phyloP scores from a whole-genome alignment of 2,888 invertebrate species.

The Eustalomyia histrio region DNA sequence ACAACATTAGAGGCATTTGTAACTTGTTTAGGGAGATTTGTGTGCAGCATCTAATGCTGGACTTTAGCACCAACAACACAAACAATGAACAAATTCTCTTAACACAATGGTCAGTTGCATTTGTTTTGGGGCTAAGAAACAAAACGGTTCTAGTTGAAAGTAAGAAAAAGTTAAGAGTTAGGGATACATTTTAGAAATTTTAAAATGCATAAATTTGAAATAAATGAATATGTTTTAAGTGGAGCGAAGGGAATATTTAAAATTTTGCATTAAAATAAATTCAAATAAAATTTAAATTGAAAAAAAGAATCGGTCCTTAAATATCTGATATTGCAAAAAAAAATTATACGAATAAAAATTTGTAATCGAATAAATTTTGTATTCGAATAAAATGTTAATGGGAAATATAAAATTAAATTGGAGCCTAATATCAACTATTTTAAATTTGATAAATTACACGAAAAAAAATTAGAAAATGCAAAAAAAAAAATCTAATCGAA shows the following conservation, averaged over 20 bases:
- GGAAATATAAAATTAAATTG: too few species aligned
- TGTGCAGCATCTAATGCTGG: conserved; percentile 50
- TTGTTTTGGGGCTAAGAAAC: not conserved
- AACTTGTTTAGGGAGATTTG: conserved; percentile 71
- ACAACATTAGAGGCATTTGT: conserved; percentile 79
- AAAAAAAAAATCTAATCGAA: too few species aligned
- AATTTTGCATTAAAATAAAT: too few species aligned
- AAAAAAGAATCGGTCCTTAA: not conserved
- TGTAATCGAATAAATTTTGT: not conserved
- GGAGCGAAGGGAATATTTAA: not conserved
- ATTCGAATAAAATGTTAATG: not conserved
- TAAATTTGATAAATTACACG: too few species aligned
- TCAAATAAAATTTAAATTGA: not conserved
- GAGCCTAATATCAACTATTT: too few species aligned
- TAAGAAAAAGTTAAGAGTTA: not conserved
- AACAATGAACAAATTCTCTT: conserved; percentile 26
- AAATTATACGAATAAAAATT: not conserved
- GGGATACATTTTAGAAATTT: not conserved
- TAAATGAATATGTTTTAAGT: not conserved
- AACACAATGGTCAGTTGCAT: conserved; percentile 34
- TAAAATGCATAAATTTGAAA: not conserved
- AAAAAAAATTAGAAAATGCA: too few species aligned
- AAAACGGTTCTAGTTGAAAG: not conserved
- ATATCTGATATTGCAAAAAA: not conserved
- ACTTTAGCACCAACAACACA: not conserved